Base-by-base conservation (phyloP, 2,888 invertebrate genomes). In the Lasioglossum lativentre region DNA sequence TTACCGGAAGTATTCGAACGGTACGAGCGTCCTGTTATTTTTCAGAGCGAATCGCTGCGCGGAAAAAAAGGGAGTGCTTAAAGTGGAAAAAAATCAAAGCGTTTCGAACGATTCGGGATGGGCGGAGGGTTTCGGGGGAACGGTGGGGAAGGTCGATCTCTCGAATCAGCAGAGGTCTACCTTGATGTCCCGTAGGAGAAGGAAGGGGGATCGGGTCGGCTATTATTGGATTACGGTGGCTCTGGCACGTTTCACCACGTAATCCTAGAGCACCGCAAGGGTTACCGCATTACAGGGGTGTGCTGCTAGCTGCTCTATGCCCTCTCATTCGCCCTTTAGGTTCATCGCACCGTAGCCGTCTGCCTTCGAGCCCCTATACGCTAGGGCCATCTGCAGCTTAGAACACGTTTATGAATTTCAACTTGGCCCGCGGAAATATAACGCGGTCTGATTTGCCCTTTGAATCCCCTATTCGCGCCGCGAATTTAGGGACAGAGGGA, bases 171-270 rank as follows among this genome's bases (percentile, higher is more conserved):
- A 80, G 76, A 82, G 83, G 74, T 87, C 76, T 77, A 76, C 76
- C 80, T 79, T 75, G 79, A 83, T 72, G 80, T 77, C 68, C 63
- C 70, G 72, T 75, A 80, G 85, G 83, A 72, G 83, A 42, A 72
- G 56, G 68, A 34, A 75, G 77, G 81, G 78, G 70, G 23, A 45
- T 10, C 23, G 38, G 68, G 70, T 12, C 71, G 80, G 79, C 82
- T 82, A 86, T 91, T 91, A 92, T 89, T 87, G 90, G 90, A 91
- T 92, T 92, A 90, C 82, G 86, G 78, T 79, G 82, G 81, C 85
- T 85, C 87, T 52, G 84, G 76, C 86, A 90, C 85, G 87, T 89
- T 89, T 85, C 86, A 68, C 85, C 85, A 83, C 86, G 87, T 92
- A 91, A 91, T 92, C 91, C 87, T 77, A 75, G 83, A 85, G 80